Base-by-base conservation (phyloP, 2,113 vertebrate species). In the Onychostruthus taczanowskii region DNA sequence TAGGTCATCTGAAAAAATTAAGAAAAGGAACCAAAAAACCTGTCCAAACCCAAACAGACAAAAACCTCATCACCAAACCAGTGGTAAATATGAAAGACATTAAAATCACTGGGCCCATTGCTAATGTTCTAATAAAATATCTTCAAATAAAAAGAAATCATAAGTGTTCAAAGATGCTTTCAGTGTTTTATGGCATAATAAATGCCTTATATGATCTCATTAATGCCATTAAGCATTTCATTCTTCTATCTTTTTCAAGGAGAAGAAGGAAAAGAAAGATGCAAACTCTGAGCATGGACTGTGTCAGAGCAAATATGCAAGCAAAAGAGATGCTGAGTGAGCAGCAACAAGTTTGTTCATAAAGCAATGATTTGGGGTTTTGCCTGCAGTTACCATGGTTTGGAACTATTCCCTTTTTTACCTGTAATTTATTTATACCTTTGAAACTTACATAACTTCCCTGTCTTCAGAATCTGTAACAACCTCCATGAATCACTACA, bases 101-200 rank as follows among this genome's bases (percentile, higher is more conserved):
- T 87, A 61, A 89, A 92, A 39, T 14, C 44, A 41, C 58, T 1
- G 3, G 31, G 23, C 8, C 14, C 5, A 15, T 44, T 83, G 13
- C 13, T 83, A 62, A 83, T 1, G 2, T 46, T 92, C 50, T 62
- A 83, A 86, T 77, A 88, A 95, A 94, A 83, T 74, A 83, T 39
- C 37, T 53, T 37, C 63, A 80, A 92, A 73, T 80, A 90, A 91
- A 96, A 89, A 66, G n/a, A 63, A 75, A 79, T 87, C 78, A 41
- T 64, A 76, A 80, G n/a, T 83, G 28, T 80, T 96, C 74, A 66
- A 91, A 76, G 62, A 31, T 92, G 63, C 16, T 75, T 91, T 78
- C n/a, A 49, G 44, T 80, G 37, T 49, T 96, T 90, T 88, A 90
- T 43, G 30, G 14, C 24, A 62, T 15, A 83, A 87, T 76, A 92